Conservation (phyloP, 2,797 vertebrate genomes). For the Geotria australis region DNA sequence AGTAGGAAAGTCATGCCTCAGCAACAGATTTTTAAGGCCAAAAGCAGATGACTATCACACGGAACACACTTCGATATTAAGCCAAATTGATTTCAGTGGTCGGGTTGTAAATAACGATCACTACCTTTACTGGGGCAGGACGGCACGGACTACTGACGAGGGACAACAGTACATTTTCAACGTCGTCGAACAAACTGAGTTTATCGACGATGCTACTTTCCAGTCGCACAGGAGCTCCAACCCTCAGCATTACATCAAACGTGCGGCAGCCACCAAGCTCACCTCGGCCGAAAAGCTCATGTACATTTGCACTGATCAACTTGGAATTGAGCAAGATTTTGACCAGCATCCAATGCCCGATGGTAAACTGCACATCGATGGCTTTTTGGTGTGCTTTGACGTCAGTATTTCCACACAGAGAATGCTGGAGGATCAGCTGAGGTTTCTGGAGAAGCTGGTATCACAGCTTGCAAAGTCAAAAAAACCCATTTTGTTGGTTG, state of each 20-base stretch:
- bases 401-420: slow-evolving; percentile 91
- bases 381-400: slow-evolving; percentile 78
- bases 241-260: slow-evolving; percentile 83
- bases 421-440: slow-evolving; percentile 92
- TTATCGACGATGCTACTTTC: slow-evolving; percentile 98
- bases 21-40: slow-evolving; percentile 76
- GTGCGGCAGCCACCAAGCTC: slow-evolving; percentile 71
- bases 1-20: slow-evolving; percentile 92
- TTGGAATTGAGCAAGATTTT: slow-evolving; percentile 95
- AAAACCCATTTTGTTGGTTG: slow-evolving; percentile 72
- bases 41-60: slow-evolving; percentile 76
- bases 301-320: slow-evolving; percentile 99
- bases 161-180: slow-evolving; percentile 82
- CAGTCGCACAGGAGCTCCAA: slow-evolving; percentile 92
- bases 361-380: slow-evolving; percentile 67
- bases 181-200: slow-evolving; percentile 88
- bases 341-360: slow-evolving; percentile 99
- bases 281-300: slow-evolving; percentile 96
- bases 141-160: slow-evolving; percentile 52
- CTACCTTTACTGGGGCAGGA: slow-evolving; percentile 93
- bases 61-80: slow-evolving; percentile 97
- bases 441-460: slow-evolving; percentile 81
- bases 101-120: slow-evolving; percentile 99
- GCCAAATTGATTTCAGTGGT: slow-evolving; percentile 98
- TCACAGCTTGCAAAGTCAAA: slow-evolving; percentile 74